Evolutionary conservation across 53 echinoderm and acorn worm genomes (phyloP).

Genomic region (Mesocentrotus franciscanus): DNA sequence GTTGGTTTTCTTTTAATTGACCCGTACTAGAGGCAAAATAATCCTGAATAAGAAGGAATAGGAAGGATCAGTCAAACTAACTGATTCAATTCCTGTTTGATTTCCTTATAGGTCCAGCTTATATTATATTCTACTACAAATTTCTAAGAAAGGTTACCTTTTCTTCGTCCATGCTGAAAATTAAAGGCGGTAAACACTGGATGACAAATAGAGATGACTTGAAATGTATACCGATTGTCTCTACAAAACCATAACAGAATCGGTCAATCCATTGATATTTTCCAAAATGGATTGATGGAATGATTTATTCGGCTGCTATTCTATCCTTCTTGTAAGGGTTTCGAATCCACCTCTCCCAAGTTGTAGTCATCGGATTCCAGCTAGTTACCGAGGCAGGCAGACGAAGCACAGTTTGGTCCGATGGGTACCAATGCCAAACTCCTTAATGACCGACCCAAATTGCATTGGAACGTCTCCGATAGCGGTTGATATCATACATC

Average conservation of each 20-base stretch:
- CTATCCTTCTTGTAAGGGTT: not conserved
- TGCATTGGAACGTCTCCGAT: not conserved
- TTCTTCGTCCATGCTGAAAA: not conserved
- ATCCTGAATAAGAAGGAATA: too few species aligned
- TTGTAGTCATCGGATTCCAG: not conserved
- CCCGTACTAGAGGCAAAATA: too few species aligned
- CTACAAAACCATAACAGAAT: not conserved
- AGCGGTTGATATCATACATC: not conserved
- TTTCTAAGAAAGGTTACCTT: not conserved
- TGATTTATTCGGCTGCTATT: not conserved
- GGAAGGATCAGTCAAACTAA: too few species aligned
- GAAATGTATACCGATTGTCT: not conserved
- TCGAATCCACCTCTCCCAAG: not conserved
- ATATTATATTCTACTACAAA: too few species aligned
- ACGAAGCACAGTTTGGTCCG: not conserved
- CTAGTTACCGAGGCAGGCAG: too few species aligned
- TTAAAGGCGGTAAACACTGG: not conserved
- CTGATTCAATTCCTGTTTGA: too few species aligned
- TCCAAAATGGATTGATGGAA: not conserved
- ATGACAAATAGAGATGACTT: not conserved
- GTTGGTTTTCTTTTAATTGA: too few species aligned
- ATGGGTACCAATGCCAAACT: not conserved
- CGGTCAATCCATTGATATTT: not conserved
- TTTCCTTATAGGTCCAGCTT: too few species aligned
- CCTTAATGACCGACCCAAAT: not conserved